phyloP scores from a whole-genome alignment of 2,113 vertebrate species.

The human (Homo sapiens) region DNA sequence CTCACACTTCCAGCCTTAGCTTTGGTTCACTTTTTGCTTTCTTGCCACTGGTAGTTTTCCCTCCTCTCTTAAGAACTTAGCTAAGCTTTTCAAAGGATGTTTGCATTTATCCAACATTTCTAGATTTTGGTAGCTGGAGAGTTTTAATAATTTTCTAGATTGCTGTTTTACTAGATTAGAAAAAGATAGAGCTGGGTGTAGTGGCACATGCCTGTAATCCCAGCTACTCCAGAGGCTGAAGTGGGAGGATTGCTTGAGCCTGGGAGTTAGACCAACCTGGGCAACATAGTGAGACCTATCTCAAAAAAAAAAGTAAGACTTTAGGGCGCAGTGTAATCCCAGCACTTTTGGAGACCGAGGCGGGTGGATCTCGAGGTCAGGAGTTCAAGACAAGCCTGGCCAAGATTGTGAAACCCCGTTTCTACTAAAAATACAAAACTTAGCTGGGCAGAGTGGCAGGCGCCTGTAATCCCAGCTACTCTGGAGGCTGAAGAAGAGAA shows the following conservation, averaged over 20 bases:
- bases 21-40: neutral
- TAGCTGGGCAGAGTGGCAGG: too few species aligned
- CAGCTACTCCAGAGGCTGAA: neutral
- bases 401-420: too few species aligned
- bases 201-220: neutral
- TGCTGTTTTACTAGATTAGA: slow-evolving; percentile 30
- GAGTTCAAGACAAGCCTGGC: too few species aligned
- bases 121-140: neutral
- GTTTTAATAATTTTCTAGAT: slow-evolving; percentile 43
- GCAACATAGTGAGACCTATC: neutral
- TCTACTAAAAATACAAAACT: too few species aligned
- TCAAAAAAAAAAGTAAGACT: too few species aligned
- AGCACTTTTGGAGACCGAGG: too few species aligned
- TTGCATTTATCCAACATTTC: slow-evolving; percentile 23
- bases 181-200: neutral
- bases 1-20: neutral
- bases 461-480: too few species aligned
- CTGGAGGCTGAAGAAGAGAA: too few species aligned
- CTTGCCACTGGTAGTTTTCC: neutral
- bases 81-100: slow-evolving; percentile 8
- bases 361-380: too few species aligned
- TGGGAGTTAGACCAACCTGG: neutral
- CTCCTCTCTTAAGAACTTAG: slow-evolving; percentile 10
- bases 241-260: neutral
- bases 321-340: too few species aligned